phyloP scores from a whole-genome alignment of 2,113 vertebrate species.

The Epinephelus cyanopodus region DNA sequence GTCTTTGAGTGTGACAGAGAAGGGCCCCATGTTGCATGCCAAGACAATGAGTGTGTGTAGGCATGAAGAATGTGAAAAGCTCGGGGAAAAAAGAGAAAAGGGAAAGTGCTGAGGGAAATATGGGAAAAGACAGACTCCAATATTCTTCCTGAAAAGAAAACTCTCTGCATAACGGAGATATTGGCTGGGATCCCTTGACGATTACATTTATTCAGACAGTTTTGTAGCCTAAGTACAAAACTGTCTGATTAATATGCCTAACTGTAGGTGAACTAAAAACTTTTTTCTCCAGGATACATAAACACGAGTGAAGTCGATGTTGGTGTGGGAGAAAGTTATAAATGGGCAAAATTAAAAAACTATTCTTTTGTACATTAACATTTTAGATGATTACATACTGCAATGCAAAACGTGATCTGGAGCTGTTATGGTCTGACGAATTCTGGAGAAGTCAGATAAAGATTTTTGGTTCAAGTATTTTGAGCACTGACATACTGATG shows the following conservation, averaged over 20 bases:
- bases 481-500: background rate
- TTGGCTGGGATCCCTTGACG: background rate
- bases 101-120: conserved; percentile 6
- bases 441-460: background rate
- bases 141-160: background rate
- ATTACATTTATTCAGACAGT: background rate
- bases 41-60: conserved; percentile 61
- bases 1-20: conserved; percentile 23
- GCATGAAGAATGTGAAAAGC: conserved; percentile 64
- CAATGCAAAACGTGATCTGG: background rate
- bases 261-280: background rate
- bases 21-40: conserved; percentile 20
- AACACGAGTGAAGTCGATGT: background rate
- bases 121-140: conserved; percentile 2
- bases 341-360: background rate
- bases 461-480: background rate
- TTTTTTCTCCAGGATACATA: background rate
- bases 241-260: background rate
- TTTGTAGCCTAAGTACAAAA: background rate
- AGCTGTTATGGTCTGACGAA: background rate
- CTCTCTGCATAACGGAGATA: background rate
- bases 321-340: background rate
- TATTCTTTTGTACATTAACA: background rate
- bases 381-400: background rate
- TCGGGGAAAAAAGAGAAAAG: conserved; percentile 1